These are phyloP conservation scores for Oscheius sp. DNA, from an alignment of 2,888 invertebrate species.

Conservation along the genomic window DNA sequence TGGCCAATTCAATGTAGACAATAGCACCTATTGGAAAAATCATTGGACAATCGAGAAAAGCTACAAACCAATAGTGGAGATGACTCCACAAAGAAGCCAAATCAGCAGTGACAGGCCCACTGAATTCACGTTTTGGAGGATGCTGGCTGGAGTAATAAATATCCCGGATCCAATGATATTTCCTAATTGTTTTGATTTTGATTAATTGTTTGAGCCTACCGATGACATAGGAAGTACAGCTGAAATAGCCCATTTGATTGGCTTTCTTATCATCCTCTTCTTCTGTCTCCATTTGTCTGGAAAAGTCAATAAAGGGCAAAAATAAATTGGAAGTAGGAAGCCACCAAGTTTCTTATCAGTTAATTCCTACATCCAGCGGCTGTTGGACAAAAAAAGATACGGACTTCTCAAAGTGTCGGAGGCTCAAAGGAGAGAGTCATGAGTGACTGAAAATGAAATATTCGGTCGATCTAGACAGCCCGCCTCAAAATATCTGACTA, in stretches of 20 bases:
- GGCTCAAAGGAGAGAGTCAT: too few relatives aligned
- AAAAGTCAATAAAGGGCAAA: background rate
- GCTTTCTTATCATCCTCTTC: background rate
- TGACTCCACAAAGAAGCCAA: constrained; percentile 82
- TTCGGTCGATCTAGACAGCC: too few relatives aligned
- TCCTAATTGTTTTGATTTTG: constrained; percentile 33
- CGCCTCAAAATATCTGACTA: too few relatives aligned
- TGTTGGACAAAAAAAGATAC: too few relatives aligned
- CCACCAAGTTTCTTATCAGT: too few relatives aligned
- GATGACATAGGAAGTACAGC: constrained; percentile 57
- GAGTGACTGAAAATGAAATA: too few relatives aligned
- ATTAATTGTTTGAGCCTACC: constrained; percentile 34
- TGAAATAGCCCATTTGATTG: constrained; percentile 55
- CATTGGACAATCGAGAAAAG: constrained; percentile 5
- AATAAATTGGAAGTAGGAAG: background rate
- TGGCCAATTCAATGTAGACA: constrained; percentile 88
- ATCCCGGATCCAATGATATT: constrained; percentile 64
- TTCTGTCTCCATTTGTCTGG: background rate
- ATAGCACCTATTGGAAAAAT: constrained; percentile 74
- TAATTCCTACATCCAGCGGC: too few relatives aligned
- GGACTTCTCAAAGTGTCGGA: too few relatives aligned
- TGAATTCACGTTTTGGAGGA: constrained; percentile 72
- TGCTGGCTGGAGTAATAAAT: constrained; percentile 59
- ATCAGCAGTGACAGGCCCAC: constrained; percentile 81
- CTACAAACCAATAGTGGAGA: constrained; percentile 82